Evolutionary conservation across 2,113 vertebrate species (phyloP), one percentile per base, ranked within the genome.

Genomic region (Oenanthe oenanthe): DNA sequence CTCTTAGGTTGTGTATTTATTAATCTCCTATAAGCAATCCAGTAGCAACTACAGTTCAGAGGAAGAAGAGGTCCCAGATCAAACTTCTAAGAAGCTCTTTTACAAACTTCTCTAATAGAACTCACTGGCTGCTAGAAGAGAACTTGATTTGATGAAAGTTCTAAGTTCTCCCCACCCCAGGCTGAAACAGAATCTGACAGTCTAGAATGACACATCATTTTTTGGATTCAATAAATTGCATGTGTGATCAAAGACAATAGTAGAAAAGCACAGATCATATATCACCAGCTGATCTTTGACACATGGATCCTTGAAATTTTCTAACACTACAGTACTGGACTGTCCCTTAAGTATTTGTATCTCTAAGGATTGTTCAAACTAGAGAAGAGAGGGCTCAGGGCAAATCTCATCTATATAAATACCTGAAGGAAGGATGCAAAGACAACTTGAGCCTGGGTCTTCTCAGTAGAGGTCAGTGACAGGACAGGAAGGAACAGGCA

Each of bases 131-230:
- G 21, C 17, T 50, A 53, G 10, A 88, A 42, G 58, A 87, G 70
- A 78, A 67, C 10, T 62, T 32, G 29, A 36, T 63, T 31, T 67
- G 38, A 81, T 36, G 1, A 3, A 87, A 93, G 19, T 34, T 32
- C 13, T 56, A 62, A 20, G 9, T 24, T 57, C 42, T 73, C 11
- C 11, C 31, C 28, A 74, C 3, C 4, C 29, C 10, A 67, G 51
- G 12, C 4, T 67, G 29, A 92, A 74, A 66, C 17, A 81, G 67
- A 28, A 92, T 75, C 29, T 8, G 3, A 66, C 34, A 78, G 36
- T 12, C 65, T 68, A 21, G 54, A 72, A 45, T 1, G 6, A 38
- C 11, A 43, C 1, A 1, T 29, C 0, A 4, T 38, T 60, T 66
- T 84, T 74, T 24, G 89, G 25, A 63, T 17, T 47, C 9, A 47